A percentile compares a stretch with the other conserved stretches of the same genome.
These are phyloP conservation scores for Bos taurus DNA, from an alignment of 2,113 vertebrate species.

Conservation along the genomic window DNA sequence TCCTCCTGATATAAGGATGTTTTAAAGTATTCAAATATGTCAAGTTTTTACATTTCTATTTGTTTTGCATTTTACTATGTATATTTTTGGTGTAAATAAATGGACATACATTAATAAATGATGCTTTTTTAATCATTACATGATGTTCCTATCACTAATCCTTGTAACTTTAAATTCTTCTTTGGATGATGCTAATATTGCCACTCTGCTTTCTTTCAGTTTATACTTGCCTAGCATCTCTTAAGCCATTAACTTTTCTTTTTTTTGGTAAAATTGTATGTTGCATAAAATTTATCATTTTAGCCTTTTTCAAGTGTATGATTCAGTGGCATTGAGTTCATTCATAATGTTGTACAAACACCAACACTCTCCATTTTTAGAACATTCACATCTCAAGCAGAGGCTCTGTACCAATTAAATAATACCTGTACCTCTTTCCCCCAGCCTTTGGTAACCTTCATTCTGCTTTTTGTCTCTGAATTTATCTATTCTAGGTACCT, in stretches of 20 bases:
- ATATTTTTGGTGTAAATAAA: neutral
- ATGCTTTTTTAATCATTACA: neutral
- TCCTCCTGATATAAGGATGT: neutral
- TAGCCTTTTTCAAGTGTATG: neutral
- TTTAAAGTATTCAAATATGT: neutral
- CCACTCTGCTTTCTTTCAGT: neutral
- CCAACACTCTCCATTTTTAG: neutral
- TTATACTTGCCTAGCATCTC: neutral
- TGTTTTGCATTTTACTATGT: neutral
- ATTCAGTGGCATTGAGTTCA: neutral
- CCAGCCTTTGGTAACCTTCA: neutral
- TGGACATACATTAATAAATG: neutral
- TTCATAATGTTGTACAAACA: neutral
- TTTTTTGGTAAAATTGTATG: neutral
- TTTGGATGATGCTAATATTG: neutral
- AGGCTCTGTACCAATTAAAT: neutral
- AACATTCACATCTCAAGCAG: neutral
- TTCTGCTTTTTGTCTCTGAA: neutral
- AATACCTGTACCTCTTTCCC: neutral
- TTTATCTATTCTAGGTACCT: neutral
- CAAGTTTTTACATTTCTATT: neutral
- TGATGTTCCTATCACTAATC: neutral
- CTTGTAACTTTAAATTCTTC: neutral
- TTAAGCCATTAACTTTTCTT: neutral
- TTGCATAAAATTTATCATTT: neutral